A percentile compares a stretch with the other conserved stretches of the same genome.
Evolutionary conservation across 2,113 vertebrate genomes (phyloP).

Genomic region (Lampris megalopsis): DNA sequence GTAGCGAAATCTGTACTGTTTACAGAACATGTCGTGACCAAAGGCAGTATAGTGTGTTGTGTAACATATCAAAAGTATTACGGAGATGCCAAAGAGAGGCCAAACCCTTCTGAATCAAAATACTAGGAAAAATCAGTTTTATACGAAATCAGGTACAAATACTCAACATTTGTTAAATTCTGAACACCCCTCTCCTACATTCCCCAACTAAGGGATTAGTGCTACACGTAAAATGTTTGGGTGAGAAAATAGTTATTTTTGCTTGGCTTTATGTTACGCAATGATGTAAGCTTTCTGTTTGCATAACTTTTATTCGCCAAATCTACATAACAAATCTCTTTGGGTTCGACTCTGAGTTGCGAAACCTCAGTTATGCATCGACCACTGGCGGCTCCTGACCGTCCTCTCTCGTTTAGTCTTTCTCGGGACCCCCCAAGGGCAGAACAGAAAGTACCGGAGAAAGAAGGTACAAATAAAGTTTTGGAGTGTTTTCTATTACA

Average conservation of each 20-base stretch:
- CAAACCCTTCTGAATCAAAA: constrained; percentile 38
- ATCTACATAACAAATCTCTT: constrained; percentile 29
- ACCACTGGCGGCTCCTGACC: constrained; percentile 11
- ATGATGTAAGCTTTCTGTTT: constrained; percentile 2
- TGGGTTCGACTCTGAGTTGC: constrained; percentile 17
- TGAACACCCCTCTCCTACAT: constrained; percentile 13
- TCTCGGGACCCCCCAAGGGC: constrained; percentile 24
- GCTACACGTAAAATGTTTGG: constrained; percentile 5
- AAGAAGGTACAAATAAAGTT: constrained; percentile 38
- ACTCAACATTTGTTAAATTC: constrained; percentile 54
- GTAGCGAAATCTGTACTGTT: constrained; percentile 46
- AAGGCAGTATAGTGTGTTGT: constrained; percentile 47
- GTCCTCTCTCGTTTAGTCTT: constrained; percentile 40
- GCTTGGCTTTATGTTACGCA: constrained; percentile 3
- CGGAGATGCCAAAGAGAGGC: constrained; percentile 36
- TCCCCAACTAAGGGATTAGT: constrained; percentile 27
- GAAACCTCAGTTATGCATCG: constrained; percentile 14
- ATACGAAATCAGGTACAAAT: constrained; percentile 59
- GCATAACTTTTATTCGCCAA: constrained; percentile 7
- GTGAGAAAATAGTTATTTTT: neutral
- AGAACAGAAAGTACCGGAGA: constrained; percentile 49
- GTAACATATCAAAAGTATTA: constrained; percentile 57
- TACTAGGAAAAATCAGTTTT: constrained; percentile 66
- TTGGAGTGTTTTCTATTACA: constrained; percentile 48
- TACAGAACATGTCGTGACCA: constrained; percentile 35